phyloP scores from a whole-genome alignment of 1,140 invertebrate species.

The Eupeodes corollae region DNA sequence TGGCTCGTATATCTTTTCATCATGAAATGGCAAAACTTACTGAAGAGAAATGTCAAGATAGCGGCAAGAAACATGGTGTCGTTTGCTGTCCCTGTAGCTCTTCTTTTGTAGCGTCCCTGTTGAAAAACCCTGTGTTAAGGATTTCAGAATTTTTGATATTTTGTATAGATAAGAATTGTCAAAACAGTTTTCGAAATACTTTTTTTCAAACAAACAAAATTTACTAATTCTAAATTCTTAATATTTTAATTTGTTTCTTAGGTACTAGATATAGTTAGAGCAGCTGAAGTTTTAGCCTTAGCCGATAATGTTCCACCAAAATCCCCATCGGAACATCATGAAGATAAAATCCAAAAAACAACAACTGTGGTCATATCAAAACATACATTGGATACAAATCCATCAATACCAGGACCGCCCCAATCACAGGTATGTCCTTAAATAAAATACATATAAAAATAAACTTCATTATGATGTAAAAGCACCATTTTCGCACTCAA shows the following conservation, averaged over 20 bases:
- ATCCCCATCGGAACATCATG: conserved; percentile 54
- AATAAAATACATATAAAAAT: background rate
- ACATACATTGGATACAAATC: conserved; percentile 55
- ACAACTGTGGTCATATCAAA: conserved; percentile 91
- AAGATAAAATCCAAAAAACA: conserved; percentile 68
- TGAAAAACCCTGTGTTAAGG: no score
- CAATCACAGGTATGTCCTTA: conserved; percentile 28
- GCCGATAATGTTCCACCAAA: conserved; percentile 58
- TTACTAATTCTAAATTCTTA: background rate
- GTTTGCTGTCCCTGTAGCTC: no score
- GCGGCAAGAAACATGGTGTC: no score
- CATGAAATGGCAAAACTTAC: no score
- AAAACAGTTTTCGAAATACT: background rate
- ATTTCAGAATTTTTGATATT: no score
- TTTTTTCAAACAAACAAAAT: background rate
- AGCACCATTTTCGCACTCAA: no score
- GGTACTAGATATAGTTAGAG: conserved; percentile 79
- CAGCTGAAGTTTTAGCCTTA: conserved; percentile 67
- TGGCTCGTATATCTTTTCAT: no score
- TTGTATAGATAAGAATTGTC: no score
- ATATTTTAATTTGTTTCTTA: conserved; percentile 30
- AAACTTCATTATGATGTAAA: background rate
- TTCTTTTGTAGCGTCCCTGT: no score
- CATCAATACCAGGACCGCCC: conserved; percentile 26
- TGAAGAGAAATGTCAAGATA: no score